Base-by-base conservation (phyloP, 2,888 invertebrate species). In the Chrysolina oricalcia region DNA sequence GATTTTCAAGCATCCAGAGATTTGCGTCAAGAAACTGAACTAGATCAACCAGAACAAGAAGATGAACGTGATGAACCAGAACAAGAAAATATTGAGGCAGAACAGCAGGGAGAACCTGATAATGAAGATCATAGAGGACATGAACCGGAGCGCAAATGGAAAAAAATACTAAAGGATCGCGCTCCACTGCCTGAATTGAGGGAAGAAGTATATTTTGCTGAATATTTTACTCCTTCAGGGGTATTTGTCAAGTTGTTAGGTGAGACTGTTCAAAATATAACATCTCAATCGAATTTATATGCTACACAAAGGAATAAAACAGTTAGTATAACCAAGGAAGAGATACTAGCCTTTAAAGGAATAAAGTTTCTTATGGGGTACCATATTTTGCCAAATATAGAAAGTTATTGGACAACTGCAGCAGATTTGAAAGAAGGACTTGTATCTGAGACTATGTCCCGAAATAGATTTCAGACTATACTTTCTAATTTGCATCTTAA, bases 391-490 rank as follows among this genome's bases (percentile, higher is more conserved):
- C 64, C 64, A 40, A 40, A 27, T 64, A 17, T 64, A 3, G 35
- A 27, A 64, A 64, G 40, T 64, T 64, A 64, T 40, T 64, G 64
- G 64, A 27, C 64, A 10, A 64, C 27, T 40, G 35, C 27, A 40
- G 40, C 23, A 10, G 64, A 64, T 40, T 64, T 64, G 40, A 40
- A 40, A 40, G 64, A 40, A 40, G 10, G 10, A 64, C 10, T 64
- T 15, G 63, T 63, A 63, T 13, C 27, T 40, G 35, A 64, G n/a
- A 64, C 64, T 10, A 64, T 64, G 64, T 40, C 64, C 9, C 23
- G 64, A 64, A 62, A 64, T 64, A 64, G 41, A 9, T 64, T 64
- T 64, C 64, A n/a, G n/a, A n/a, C n/a, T n/a, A n/a, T n/a, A n/a
- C n/a, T n/a, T n/a, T n/a, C n/a, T n/a, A n/a, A n/a, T n/a, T n/a